Base-by-base conservation (phyloP, 2,888 invertebrate species). In the Himalopsyche japonica region DNA sequence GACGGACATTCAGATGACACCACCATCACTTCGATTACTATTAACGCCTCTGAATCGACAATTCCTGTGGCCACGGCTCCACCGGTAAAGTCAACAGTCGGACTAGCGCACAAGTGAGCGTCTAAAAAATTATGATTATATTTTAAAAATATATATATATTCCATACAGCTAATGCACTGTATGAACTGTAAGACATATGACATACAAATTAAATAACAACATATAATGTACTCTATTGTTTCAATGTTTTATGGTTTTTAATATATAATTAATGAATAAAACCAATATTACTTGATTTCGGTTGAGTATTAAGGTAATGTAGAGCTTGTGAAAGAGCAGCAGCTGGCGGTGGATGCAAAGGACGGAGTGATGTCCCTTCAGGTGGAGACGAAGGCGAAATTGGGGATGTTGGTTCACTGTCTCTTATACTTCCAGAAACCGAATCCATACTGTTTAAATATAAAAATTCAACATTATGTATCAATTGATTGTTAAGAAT, bases 381-480 rank as follows among this genome's bases (percentile, higher is more conserved):
- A 48, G 86, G 85, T 80, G 87, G 96, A 82, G 95, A 95, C n/a
- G 93, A 95, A 18, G 97, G 97, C 0, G 97, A 96, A 32, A 94
- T 94, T 0, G 98, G 98, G 0, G 98, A 98, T 79, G 96, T 97
- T 7, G 98, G 97, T 90, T 98, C 97, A 88, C 98, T 98, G 89
- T 97, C 98, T 87, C 95, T 94, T 87, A 98, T 94, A 90, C 98
- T 98, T 82, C 98, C 98, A 86, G 98, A 98, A 87, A 96, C 94
- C 86, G 97, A 97, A 91, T 98, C 98, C 96, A 98, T 97, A 5
- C 97, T 97, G 43, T 18, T 78, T 80, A 79, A n/a, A 48, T 12
- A 79, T 78, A 32, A 64, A 82, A 77, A 20, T 47, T 18, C 24
- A 15, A 79, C 48, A 43, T 79, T 37, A 20, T n/a, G 10, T 37